Evolutionary conservation across 2,888 invertebrate genomes (phyloP), one percentile per base, ranked within the genome.

Genomic region (Drosophila mimica): DNA sequence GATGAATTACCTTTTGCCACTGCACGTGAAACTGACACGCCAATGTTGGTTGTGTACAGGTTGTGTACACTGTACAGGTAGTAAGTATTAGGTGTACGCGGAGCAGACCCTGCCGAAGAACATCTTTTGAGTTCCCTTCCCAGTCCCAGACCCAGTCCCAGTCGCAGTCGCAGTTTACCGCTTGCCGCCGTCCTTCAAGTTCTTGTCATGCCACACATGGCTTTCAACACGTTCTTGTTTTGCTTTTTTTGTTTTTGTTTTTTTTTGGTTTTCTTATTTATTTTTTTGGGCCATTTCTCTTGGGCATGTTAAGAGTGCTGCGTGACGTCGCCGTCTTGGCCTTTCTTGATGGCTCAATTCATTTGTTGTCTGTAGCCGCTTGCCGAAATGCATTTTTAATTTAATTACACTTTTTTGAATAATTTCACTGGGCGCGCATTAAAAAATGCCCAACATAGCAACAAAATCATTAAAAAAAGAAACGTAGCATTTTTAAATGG

Each of bases 1-100:
- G 91, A 91, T 91, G 90, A 84, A 91, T 91, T 90, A 85, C 90
- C 85, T 87, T 83, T 88, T 88, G 91, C 86, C 91, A 90, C 87
- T 87, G 88, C 91, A 91, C 83, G 82, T 82, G 85, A 87, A 86
- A 91, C 82, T 85, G 83, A 89, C 91, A 91, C 91, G 91, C 91
- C 83, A 91, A 78, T 76, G 25, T 25, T 25, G 25, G 25, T 25
- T 25, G 71, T 68, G 46, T 58, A 34, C 46, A 54, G 53, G 34
- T 61, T 40, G 52, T 57, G n/a, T 56, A 7, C 46, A 46, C 46
- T 46, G 25, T 31, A 30, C 40, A 31, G 52, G 43, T 36, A 59
- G 51, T n/a, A 31, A 49, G 54, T 51, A 53, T 62, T 40, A 43
- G 67, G 60, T 56, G 34, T 48, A 52, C 53, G 25, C 25, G 25